Percentiles rank a stretch among this genome's conserved stretches.
Evolutionary conservation across 2,113 vertebrate genomes (phyloP).

Genomic region (Capreolus pygargus): DNA sequence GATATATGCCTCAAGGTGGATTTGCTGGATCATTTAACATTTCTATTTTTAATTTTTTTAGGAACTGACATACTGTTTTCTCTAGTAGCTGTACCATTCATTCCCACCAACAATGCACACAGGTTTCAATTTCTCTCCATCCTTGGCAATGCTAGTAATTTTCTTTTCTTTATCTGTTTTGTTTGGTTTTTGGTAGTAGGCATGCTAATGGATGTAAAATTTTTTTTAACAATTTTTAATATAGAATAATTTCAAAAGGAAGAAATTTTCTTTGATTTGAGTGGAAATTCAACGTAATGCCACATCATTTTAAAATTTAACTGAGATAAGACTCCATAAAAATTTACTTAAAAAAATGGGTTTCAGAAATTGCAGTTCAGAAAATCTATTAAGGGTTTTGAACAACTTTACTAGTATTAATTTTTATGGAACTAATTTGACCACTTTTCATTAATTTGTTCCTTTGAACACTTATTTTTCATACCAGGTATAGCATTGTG

Average conservation of each 20-base stretch:
- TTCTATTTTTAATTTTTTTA: background rate
- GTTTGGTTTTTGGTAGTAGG: background rate
- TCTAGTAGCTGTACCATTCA: background rate
- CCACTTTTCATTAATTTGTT: background rate
- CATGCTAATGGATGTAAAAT: background rate
- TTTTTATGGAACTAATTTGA: background rate
- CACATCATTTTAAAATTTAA: background rate
- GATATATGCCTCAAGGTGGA: background rate
- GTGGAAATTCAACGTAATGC: background rate
- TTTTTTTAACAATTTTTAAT: background rate
- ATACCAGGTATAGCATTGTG: background rate
- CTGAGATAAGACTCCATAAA: background rate
- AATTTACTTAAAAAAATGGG: background rate
- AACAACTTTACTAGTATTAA: background rate
- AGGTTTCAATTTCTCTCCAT: background rate
- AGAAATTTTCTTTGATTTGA: background rate
- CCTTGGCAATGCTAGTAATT: background rate
- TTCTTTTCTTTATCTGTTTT: background rate
- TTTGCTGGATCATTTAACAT: background rate
- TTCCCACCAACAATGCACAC: background rate
- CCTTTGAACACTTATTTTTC: background rate
- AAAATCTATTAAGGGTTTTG: background rate
- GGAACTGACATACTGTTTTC: background rate
- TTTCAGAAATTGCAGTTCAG: background rate
- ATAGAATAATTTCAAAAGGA: background rate